Percentiles rank a stretch among this genome's conserved stretches.
Evolutionary conservation across 1,140 invertebrate genomes (phyloP).

Genomic region (Melitaea cinxia): DNA sequence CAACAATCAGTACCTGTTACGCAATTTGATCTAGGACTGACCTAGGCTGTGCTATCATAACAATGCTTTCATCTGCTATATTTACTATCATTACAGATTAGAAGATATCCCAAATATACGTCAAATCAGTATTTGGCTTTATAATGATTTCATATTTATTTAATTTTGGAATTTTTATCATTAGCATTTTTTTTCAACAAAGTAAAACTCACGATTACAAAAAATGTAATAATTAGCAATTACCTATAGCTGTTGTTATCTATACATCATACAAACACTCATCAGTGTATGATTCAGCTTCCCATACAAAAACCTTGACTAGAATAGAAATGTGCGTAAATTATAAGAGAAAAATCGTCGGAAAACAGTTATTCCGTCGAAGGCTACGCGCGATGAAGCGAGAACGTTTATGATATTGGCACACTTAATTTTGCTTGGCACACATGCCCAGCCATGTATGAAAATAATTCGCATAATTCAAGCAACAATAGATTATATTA

Average conservation of each 20-base stretch:
- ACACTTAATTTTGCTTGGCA: slow-evolving; percentile 78
- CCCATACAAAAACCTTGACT: slow-evolving; percentile 59
- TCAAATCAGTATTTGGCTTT: too few relatives aligned
- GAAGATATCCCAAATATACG: too few relatives aligned
- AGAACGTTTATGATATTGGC: slow-evolving; percentile 75
- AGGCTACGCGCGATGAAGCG: slow-evolving; percentile 73
- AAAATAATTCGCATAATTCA: slow-evolving; percentile 39
- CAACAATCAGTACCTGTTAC: slow-evolving; percentile 36
- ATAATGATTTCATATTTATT: too few relatives aligned
- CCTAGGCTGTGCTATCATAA: slow-evolving; percentile 4
- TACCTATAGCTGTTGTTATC: background rate
- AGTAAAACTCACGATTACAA: too few relatives aligned
- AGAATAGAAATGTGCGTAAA: slow-evolving; percentile 63
- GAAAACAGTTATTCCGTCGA: slow-evolving; percentile 71
- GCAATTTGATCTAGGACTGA: slow-evolving; percentile 25
- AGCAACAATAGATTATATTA: slow-evolving; percentile 28
- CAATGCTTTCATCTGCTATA: background rate
- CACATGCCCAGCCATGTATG: slow-evolving; percentile 68
- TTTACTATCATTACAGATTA: too few relatives aligned
- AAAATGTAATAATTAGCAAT: background rate
- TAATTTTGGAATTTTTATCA: too few relatives aligned
- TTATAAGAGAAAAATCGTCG: slow-evolving; percentile 73
- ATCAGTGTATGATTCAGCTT: slow-evolving; percentile 31
- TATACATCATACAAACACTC: background rate
- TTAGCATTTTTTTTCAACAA: too few relatives aligned